These are phyloP conservation scores for Callionymus lyra DNA, from an alignment of 2,113 vertebrate species.

Conservation along the genomic window DNA sequence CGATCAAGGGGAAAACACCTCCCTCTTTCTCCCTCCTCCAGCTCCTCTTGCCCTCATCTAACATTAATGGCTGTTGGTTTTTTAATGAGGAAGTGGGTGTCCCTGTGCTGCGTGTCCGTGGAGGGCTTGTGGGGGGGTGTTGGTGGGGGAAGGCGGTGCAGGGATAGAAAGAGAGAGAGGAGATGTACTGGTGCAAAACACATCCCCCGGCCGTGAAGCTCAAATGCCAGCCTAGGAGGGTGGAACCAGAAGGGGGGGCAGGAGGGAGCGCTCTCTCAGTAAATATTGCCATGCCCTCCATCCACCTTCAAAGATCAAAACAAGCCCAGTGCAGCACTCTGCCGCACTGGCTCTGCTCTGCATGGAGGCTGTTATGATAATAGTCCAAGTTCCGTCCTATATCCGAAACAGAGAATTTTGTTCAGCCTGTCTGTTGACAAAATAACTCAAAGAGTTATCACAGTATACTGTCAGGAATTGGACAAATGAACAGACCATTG, in stretches of 20 bases:
- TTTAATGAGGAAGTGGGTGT: constrained; percentile 68
- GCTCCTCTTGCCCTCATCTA: constrained; percentile 67
- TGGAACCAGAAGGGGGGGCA: constrained; percentile 23
- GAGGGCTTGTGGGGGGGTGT: constrained; percentile 20
- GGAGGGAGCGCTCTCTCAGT: constrained; percentile 31
- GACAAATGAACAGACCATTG: too few relatives aligned
- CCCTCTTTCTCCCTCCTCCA: constrained; percentile 46
- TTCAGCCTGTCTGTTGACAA: too few relatives aligned
- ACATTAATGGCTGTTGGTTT: constrained; percentile 73
- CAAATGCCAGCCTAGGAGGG: constrained; percentile 49
- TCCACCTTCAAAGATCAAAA: constrained; percentile 53
- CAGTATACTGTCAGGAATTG: too few relatives aligned
- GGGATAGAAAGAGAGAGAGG: too few relatives aligned
- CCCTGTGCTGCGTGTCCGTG: constrained; percentile 49
- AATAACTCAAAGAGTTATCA: too few relatives aligned
- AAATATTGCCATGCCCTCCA: constrained; percentile 60
- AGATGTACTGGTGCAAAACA: constrained; percentile 45
- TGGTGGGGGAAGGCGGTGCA: too few relatives aligned
- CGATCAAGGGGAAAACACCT: constrained; percentile 62
- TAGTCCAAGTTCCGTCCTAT: too few relatives aligned
- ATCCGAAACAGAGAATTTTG: too few relatives aligned
- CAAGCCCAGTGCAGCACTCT: constrained; percentile 45
- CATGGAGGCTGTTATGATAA: neutral
- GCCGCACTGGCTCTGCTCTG: constrained; percentile 13
- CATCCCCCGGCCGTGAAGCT: constrained; percentile 51